Evolutionary conservation across 2,888 invertebrate species (phyloP), one percentile per base, ranked within the genome.

Genomic region (Dynastes grantii): DNA sequence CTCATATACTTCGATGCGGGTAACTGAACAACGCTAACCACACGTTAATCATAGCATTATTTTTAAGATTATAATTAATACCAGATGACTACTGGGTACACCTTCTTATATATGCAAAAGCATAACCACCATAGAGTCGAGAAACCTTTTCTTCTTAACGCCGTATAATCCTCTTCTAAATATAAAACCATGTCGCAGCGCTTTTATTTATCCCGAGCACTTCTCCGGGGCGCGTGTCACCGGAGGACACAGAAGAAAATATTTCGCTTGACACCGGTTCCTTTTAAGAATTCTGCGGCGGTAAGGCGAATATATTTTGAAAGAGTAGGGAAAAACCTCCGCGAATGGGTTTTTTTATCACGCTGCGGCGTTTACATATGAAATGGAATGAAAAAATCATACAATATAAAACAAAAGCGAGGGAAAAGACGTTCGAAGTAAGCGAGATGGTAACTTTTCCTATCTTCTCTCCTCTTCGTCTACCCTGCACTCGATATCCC

Each of bases 381-480:
- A 76, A 76, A 78, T 76, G 78, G 75, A 76, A 76, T 76, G 76
- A 78, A 76, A 76, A 76, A 78, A 76, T 76, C 75, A 68, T 70
- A 40, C 70, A 65, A 63, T 61, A 71, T 76, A 65, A 68, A 76
- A 70, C 70, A 58, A 78, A 77, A 78, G 80, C 58, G 78, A 68
- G 76, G 64, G 73, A 61, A 61, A 61, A 58, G 61, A 73, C 58
- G 55, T 70, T 70, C 16, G 32, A n/a, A 37, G 8, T 9, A 68
- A 51, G 29, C 27, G 49, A 13, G 27, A 8, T 27, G 16, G 22
- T 22, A 65, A 51, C 68, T 8, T 13, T 68, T 29, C 27, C 49
- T 29, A 27, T 51, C 29, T 29, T 67, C 16, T 58, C 55, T n/a
- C 45, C 9, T 61, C 27, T 75, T 75, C 45, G 5, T 45, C 73